Evolutionary conservation across 1,140 invertebrate genomes (phyloP).

Genomic region (Archivesica marissinica): DNA sequence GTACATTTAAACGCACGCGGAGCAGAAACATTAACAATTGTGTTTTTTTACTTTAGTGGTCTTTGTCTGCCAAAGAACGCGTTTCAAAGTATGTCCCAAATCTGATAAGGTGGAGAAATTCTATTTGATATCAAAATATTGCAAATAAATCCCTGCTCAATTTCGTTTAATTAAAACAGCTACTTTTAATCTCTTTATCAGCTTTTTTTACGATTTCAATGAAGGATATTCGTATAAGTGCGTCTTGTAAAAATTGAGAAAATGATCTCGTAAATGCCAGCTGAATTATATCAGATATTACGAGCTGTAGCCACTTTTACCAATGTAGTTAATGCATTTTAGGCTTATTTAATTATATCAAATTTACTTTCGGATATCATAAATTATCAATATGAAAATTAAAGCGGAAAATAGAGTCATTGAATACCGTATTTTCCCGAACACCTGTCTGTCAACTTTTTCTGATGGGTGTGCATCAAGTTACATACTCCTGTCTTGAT

Average conservation of each 20-base stretch:
- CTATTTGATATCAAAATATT: slow-evolving; percentile 1
- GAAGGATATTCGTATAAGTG: neutral
- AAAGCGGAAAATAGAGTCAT: slow-evolving; percentile 21
- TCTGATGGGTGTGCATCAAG: too few species aligned
- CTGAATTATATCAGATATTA: neutral
- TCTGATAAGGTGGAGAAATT: neutral
- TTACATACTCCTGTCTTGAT: too few species aligned
- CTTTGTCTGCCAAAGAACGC: neutral
- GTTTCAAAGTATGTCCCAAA: slow-evolving; percentile 1
- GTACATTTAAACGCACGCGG: too few species aligned
- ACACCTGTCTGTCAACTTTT: slow-evolving; percentile 2
- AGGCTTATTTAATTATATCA: slow-evolving; percentile 33
- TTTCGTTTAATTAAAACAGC: slow-evolving; percentile 23
- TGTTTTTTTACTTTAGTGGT: neutral
- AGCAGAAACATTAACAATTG: neutral
- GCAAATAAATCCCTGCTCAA: neutral
- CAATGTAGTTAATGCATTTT: slow-evolving; percentile 21
- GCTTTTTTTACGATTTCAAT: neutral
- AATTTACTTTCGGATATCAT: slow-evolving; percentile 25
- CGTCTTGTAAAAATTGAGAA: slow-evolving; percentile 32
- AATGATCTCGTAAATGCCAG: slow-evolving; percentile 26
- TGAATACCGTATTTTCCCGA: neutral
- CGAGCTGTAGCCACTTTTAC: neutral
- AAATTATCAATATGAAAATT: slow-evolving; percentile 7
- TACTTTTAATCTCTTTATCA: neutral